Percentiles rank a stretch among this genome's conserved stretches.
phyloP scores from a whole-genome alignment of 37 sponge, comb jelly and placozoan species.

The Dysidea cf. avara region DNA sequence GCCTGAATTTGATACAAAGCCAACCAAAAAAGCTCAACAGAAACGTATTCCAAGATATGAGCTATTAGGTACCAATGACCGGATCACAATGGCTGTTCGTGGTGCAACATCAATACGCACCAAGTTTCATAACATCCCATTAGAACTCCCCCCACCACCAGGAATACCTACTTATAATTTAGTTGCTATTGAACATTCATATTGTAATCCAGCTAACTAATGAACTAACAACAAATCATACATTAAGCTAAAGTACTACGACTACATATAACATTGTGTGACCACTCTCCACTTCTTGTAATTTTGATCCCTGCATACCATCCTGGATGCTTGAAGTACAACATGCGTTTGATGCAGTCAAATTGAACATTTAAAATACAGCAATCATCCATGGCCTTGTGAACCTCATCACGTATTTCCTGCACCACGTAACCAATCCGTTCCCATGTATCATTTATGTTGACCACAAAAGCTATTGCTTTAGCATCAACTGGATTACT shows the following conservation, averaged over 20 bases:
- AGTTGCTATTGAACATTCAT: too few species aligned
- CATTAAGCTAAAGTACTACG: too few species aligned
- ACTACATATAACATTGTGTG: too few species aligned
- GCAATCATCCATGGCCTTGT: background rate
- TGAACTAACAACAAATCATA: too few species aligned
- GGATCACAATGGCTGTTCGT: slow-evolving; percentile 1
- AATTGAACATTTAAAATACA: background rate
- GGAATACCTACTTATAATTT: too few species aligned
- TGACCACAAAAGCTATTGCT: slow-evolving; percentile 4
- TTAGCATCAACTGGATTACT: background rate
- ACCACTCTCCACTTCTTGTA: too few species aligned
- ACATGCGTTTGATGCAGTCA: background rate
- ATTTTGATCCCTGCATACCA: too few species aligned
- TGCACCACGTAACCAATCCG: slow-evolving; percentile 2
- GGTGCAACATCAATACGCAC: too few species aligned
- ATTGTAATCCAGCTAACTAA: too few species aligned
- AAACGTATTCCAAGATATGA: slow-evolving; percentile 9
- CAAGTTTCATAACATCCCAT: too few species aligned
- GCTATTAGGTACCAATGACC: slow-evolving; percentile 1
- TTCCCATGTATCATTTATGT: background rate
- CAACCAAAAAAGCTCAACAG: background rate
- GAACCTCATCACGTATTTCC: slow-evolving; percentile 6
- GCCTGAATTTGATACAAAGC: background rate
- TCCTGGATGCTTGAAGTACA: background rate
- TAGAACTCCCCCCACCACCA: too few species aligned